Evolutionary conservation across 2,113 vertebrate species (phyloP), one percentile per base, ranked within the genome.

Genomic region (Tachysurus vachellii): DNA sequence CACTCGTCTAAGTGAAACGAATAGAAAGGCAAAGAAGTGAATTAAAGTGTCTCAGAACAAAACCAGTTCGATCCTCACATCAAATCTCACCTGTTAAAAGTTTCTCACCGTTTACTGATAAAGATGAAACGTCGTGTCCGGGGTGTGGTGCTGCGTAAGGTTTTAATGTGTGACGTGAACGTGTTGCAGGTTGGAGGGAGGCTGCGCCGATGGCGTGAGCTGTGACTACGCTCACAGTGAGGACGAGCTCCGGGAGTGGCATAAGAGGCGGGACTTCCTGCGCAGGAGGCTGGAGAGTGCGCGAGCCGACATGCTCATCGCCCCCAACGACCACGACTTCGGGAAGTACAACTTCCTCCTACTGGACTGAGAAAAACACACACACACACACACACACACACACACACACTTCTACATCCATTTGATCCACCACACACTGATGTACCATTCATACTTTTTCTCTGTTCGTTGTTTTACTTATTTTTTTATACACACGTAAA

Each of bases 331-430:
- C 21, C 91, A 94, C 0, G 95, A 99, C 95, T 99, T 99, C 0
- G 98, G 98, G 91, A 99, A 97, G 94, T 99, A 97, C 93, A 99
- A 96, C 94, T 99, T 98, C 93, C 92, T 99, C 88, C 94, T 99
- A 90, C 93, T 95, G 87, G 95, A 97, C 83, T 94, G 50, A 81
- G 36, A 80, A 88, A 50, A 59, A 57, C 70, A 77, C n/a, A 66
- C 28, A 56, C 53, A 57, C 73, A 61, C 53, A 83, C 26, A 6
- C 19, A 59, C 70, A 82, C n/a, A 57, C n/a, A 64, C 76, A 85
- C n/a, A 66, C 42, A 75, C 73, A 68, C 82, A 84, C 54, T 59
- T 73, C 54, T n/a, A 42, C 50, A 42, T 64, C 9, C 76, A 54
- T n/a, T 62, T 16, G 1, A 62, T 5, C 5, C 76, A 4, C n/a